Evolutionary conservation across 2,113 vertebrate species (phyloP).

Genomic region (Copsychus sechellarum): DNA sequence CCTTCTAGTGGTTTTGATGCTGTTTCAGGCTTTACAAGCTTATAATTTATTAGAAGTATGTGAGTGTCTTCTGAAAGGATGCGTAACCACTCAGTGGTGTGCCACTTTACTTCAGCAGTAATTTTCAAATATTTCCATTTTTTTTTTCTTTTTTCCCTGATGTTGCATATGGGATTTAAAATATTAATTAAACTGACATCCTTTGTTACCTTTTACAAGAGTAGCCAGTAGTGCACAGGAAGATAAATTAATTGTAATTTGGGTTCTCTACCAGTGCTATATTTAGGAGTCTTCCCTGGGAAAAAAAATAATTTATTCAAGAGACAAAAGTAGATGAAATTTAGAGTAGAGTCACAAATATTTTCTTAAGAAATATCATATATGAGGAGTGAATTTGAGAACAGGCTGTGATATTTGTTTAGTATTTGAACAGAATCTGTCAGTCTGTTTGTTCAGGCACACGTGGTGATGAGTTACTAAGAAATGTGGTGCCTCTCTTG

Average conservation of each 20-base stretch:
- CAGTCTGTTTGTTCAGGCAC: conserved; percentile 33
- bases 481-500: neutral
- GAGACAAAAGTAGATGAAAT: conserved; percentile 35
- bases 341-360: conserved; percentile 46
- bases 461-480: neutral
- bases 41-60: neutral
- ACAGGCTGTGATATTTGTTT: conserved; percentile 58
- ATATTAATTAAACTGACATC: neutral
- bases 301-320: conserved; percentile 36
- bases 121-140: neutral
- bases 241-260: neutral
- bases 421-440: conserved; percentile 46
- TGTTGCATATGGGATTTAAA: neutral
- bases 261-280: neutral
- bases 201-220: neutral
- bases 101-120: neutral
- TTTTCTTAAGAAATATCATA: conserved; percentile 60
- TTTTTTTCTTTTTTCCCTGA: neutral
- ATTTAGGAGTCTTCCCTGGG: neutral
- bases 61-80: neutral
- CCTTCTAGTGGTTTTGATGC: neutral
- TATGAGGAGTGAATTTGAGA: conserved; percentile 27
- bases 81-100: neutral
- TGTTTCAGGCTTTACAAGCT: neutral
- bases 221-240: neutral